Evolutionary conservation across 2,888 invertebrate genomes (phyloP).

Genomic region (Papilio elwesi): DNA sequence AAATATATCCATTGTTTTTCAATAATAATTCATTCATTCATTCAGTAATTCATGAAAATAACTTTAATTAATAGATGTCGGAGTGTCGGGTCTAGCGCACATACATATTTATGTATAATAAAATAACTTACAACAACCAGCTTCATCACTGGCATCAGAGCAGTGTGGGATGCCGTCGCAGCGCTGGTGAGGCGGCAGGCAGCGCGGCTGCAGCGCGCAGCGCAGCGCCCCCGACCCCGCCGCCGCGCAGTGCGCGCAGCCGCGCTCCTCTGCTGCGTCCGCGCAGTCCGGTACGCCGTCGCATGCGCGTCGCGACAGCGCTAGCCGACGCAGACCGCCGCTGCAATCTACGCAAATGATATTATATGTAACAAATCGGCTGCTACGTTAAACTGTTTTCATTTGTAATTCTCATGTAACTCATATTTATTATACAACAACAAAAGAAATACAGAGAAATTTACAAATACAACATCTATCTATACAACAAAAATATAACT

Average conservation of each 20-base stretch:
- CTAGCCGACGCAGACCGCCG: constrained; percentile 88
- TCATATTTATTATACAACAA: no score
- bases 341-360: constrained; percentile 85
- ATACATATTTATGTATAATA: background rate
- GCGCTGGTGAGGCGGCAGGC: constrained; percentile 87
- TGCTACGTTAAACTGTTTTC: no score
- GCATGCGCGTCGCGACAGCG: constrained; percentile 90
- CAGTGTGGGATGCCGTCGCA: constrained; percentile 94
- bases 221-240: constrained; percentile 86
- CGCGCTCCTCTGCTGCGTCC: constrained; percentile 91
- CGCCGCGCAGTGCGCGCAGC: constrained; percentile 90
- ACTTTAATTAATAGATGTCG: background rate
- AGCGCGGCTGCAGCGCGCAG: constrained; percentile 91
- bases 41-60: background rate
- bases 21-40: no score
- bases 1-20: no score
- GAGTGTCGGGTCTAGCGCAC: no score
- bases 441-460: background rate
- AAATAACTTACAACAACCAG: constrained; percentile 90
- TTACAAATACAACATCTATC: background rate
- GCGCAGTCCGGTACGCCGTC: constrained; percentile 95
- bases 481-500: background rate
- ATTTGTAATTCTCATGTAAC: no score
- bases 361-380: no score
- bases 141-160: constrained; percentile 93